phyloP scores from a whole-genome alignment of 2,113 vertebrate genomes.

The Prionailurus bengalensis region DNA sequence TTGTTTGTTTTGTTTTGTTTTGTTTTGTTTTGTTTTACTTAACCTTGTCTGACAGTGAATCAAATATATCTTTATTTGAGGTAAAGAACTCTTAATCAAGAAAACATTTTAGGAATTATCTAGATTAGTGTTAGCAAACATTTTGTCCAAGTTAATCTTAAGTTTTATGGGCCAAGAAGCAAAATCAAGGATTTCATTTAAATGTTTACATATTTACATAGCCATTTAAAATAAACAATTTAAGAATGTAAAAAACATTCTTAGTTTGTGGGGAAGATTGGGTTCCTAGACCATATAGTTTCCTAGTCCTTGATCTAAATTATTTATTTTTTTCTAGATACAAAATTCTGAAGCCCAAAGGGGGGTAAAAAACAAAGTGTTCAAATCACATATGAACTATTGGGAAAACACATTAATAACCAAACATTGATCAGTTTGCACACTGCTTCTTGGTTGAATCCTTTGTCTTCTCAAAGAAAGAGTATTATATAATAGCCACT shows the following conservation, averaged over 20 bases:
- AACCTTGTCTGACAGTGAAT: neutral
- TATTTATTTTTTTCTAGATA: neutral
- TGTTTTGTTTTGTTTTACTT: neutral
- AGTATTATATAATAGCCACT: neutral
- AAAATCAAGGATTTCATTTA: neutral
- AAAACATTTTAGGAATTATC: neutral
- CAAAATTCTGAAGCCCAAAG: neutral
- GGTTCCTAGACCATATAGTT: neutral
- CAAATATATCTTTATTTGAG: neutral
- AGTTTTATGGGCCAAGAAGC: neutral
- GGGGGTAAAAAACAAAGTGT: neutral
- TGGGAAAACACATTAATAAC: neutral
- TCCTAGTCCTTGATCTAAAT: neutral
- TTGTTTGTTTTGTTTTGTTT: neutral
- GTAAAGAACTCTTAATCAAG: neutral
- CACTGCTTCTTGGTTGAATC: neutral
- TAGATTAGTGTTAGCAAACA: neutral
- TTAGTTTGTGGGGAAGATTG: neutral
- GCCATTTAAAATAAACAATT: neutral
- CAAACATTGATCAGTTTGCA: neutral
- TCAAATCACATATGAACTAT: neutral
- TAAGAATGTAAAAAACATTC: neutral
- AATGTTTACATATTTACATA: neutral
- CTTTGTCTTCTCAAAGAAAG: neutral
- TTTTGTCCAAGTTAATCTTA: neutral